Evolutionary conservation across 2,797 vertebrate genomes (phyloP).

Genomic region (Chaetodon trifasciatus): DNA sequence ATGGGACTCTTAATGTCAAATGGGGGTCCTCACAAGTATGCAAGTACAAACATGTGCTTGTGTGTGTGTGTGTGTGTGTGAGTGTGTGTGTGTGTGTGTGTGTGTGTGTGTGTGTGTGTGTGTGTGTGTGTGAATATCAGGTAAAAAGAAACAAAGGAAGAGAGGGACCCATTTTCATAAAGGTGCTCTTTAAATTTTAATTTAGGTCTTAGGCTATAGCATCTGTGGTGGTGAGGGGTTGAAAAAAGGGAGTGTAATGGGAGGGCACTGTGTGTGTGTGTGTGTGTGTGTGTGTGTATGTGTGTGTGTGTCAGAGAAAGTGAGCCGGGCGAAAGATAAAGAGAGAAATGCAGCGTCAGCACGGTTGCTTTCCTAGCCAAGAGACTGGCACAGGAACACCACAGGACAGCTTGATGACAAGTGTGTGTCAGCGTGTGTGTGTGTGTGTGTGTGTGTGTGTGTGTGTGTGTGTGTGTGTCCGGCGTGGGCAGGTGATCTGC

Average conservation of each 20-base stretch:
- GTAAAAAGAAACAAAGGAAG: constrained; percentile 10
- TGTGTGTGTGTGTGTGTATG: constrained; percentile 15
- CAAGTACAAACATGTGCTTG: too few relatives aligned
- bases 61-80: not conserved
- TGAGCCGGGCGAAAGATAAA: constrained; percentile 36
- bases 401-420: not conserved
- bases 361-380: constrained; percentile 29
- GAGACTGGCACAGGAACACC: constrained; percentile 20
- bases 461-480: constrained; percentile 9
- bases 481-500: not conserved
- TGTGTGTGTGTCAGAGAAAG: constrained; percentile 1
- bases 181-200: constrained; percentile 44
- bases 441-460: constrained; percentile 10
- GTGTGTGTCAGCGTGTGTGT: constrained; percentile 1
- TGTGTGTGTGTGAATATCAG: constrained; percentile 1
- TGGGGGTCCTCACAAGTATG: too few relatives aligned
- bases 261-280: constrained; percentile 9
- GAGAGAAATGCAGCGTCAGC: constrained; percentile 62
- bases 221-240: not conserved
- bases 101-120: not conserved
- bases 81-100: constrained; percentile 3
- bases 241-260: not conserved
- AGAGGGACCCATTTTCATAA: constrained; percentile 5
- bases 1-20: too few relatives aligned
- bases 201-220: constrained; percentile 38